Percentiles rank a stretch among this genome's conserved stretches.
phyloP scores from a whole-genome alignment of 2,888 invertebrate species.

The Pecten maximus region DNA sequence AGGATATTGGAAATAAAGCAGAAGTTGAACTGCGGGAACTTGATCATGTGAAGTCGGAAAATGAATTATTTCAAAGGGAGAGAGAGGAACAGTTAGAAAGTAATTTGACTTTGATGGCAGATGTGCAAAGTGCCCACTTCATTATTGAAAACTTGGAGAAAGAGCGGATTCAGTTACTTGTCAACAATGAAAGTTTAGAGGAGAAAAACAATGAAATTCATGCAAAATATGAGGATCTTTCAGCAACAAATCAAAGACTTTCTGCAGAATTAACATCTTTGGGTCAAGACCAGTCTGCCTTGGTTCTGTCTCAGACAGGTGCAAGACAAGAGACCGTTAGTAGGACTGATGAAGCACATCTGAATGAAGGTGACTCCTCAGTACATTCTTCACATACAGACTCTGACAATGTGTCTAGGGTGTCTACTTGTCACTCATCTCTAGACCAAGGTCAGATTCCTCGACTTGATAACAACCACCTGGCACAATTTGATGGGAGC shows the following conservation, averaged over 20 bases:
- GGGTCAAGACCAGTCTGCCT: not conserved
- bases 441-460: not conserved
- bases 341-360: not conserved
- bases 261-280: not conserved
- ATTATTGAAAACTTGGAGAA: not conserved
- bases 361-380: not conserved
- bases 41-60: not conserved
- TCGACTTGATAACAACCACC: not conserved
- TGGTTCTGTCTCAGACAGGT: not conserved
- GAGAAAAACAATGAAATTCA: not conserved
- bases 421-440: not conserved
- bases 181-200: not conserved
- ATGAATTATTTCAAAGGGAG: not conserved
- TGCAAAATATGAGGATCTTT: not conserved
- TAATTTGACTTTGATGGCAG: not conserved
- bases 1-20: constrained; percentile 22
- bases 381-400: not conserved
- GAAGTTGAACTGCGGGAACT: constrained; percentile 8
- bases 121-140: not conserved
- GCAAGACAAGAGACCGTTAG: not conserved
- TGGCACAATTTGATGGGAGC: not conserved
- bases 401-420: not conserved
- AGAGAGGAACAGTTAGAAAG: constrained; percentile 3
- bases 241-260: not conserved
- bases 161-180: not conserved